Base-by-base conservation (phyloP, 1,140 invertebrate species). In the Meloidogyne floridensis region DNA sequence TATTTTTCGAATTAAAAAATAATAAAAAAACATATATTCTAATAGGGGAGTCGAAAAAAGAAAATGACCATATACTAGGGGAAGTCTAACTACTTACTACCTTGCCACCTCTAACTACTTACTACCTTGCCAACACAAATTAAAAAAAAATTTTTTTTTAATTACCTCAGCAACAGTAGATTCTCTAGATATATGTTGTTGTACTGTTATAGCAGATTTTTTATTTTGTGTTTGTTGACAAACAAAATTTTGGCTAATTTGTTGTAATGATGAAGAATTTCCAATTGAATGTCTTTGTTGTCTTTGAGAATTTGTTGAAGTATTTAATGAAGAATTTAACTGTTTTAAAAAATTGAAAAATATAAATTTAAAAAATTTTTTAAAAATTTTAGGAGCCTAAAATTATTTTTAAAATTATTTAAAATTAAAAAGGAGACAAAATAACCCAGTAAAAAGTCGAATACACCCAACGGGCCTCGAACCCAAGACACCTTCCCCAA, bases 181-280 rank as follows among this genome's bases (percentile, higher is more conserved):
- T 71, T 79, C 77, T 18, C 77, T 69, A 6, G 65, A 42, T 2
- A 71, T 43, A 18, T 65, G 59, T 18, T 71, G 65, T 3, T 71
- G 65, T 8, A 72, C 72, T 6, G 72, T 74, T 13, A 54, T 18
- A 13, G 8, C 72, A 47, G 72, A 71, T 42, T 69, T 32, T 32
- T 54, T 20, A 20, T 42, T 47, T 42, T 20, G 15, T 7, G 6
- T 3, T 51, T 32, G n/a, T 69, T 56, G 75, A 43, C 75, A 77
- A 72, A 20, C 18, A 51, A 79, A 79, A 10, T 79, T 79, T 72
- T 79, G 77, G n/a, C 77, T 79, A n/a, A 79, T 43, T 71, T 79
- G 77, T 43, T 47, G 77, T 51, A 79, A 47, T 18, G 77, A 70
- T 10, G 72, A 71, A 5, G 18, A 69, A 4, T 18, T 7, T n/a